phyloP scores from a whole-genome alignment of 2,113 vertebrate genomes.

The Gorilla gorilla region DNA sequence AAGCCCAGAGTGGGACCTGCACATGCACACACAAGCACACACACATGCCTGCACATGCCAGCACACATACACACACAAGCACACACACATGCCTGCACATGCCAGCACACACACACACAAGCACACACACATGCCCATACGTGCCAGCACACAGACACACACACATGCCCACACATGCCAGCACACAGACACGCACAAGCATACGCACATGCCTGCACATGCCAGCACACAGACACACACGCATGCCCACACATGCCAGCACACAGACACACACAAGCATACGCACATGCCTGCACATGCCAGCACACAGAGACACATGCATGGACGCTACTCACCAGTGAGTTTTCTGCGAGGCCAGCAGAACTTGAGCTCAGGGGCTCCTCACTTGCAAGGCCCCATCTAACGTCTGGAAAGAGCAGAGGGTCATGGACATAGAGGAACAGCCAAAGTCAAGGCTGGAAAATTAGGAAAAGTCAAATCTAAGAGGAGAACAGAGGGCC shows the following conservation, averaged over 20 bases:
- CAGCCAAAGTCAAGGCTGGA: neutral
- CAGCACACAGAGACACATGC: fast-evolving
- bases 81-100: no score
- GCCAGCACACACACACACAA: no score
- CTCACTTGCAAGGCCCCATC: neutral
- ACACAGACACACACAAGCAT: no score
- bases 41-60: fast-evolving
- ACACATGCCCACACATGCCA: no score
- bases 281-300: fast-evolving
- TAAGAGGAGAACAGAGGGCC: neutral
- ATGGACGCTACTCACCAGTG: fast-evolving
- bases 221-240: no score
- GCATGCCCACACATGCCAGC: no score
- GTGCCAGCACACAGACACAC: no score
- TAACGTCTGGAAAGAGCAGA: neutral
- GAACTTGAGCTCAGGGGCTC: fast-evolving
- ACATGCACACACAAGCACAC: neutral
- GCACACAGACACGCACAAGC: no score
- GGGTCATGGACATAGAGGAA: fast-evolving
- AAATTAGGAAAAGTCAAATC: neutral
- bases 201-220: no score
- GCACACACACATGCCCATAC: no score
- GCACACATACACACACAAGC: fast-evolving
- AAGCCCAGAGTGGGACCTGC: neutral
- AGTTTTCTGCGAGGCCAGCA: fast-evolving